A percentile compares a stretch with the other conserved stretches of the same genome.
phyloP scores from a whole-genome alignment of 2,797 vertebrate species.

The Artibeus jamaicensis region DNA sequence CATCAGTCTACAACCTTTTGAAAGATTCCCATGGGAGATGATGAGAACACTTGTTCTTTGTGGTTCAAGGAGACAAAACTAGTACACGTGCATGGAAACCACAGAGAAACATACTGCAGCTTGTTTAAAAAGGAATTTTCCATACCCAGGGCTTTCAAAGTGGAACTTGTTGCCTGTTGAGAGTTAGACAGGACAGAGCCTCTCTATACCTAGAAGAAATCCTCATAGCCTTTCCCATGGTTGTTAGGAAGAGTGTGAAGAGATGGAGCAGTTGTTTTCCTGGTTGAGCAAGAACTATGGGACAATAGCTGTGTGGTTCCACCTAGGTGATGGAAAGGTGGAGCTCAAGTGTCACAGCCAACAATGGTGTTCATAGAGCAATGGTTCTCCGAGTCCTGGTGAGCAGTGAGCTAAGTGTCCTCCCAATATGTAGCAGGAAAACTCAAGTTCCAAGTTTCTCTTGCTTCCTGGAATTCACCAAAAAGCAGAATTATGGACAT shows the following conservation, averaged over 20 bases:
- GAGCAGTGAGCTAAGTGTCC: not conserved
- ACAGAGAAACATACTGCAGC: not conserved
- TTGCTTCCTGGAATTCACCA: not conserved
- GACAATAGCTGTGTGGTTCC: slow-evolving; percentile 59
- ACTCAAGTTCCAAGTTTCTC: not conserved
- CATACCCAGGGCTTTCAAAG: not conserved
- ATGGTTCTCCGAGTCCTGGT: not conserved
- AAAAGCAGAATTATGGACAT: not conserved
- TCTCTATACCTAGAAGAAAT: not conserved
- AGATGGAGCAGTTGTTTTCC: not conserved
- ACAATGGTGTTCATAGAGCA: not conserved
- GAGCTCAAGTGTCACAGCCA: not conserved
- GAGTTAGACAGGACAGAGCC: not conserved
- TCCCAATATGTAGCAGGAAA: not conserved
- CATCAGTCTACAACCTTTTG: not conserved
- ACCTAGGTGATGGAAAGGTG: not conserved
- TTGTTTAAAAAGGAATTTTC: slow-evolving; percentile 4
- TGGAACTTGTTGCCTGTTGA: not conserved
- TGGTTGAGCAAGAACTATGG: slow-evolving; percentile 58
- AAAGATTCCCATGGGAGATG: not conserved
- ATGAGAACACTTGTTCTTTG: not conserved
- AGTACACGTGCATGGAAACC: not conserved
- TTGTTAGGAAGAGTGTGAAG: slow-evolving; percentile 19
- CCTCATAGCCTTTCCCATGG: slow-evolving; percentile 48
- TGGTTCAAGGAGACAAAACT: not conserved